These are phyloP conservation scores for Leptoclinus maculatus DNA, from an alignment of 2,797 vertebrate species.

Conservation along the genomic window DNA sequence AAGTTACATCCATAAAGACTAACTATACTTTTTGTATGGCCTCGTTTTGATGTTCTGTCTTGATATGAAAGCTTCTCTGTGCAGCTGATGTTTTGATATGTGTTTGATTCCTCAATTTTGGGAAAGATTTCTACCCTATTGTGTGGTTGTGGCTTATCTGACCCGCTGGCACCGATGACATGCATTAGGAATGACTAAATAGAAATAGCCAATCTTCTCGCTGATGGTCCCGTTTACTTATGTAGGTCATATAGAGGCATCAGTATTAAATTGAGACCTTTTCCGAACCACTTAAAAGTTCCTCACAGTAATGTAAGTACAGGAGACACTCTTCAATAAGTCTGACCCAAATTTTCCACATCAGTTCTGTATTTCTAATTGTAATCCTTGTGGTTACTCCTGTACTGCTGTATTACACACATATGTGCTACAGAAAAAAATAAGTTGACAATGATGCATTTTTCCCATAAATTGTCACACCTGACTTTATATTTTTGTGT, in stretches of 20 bases:
- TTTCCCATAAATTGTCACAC: background rate
- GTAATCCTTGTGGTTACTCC: background rate
- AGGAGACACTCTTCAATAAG: background rate
- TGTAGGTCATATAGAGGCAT: background rate
- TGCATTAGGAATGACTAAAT: background rate
- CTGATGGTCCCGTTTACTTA: background rate
- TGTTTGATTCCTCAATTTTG: background rate
- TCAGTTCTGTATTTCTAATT: background rate
- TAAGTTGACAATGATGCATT: background rate
- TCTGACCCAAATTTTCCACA: background rate
- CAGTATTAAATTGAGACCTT: background rate
- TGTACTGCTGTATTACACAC: background rate
- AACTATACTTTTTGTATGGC: no score
- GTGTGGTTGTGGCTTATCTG: background rate
- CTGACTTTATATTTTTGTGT: constrained; percentile 15
- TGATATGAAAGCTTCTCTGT: background rate
- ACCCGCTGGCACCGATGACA: background rate
- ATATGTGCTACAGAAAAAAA: background rate
- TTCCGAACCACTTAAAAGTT: background rate
- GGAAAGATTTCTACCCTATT: background rate
- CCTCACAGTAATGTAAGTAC: background rate
- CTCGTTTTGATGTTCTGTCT: background rate
- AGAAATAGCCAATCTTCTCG: background rate
- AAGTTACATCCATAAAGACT: no score
- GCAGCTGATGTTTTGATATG: background rate